Conservation (phyloP, 2,888 invertebrate genomes). For the Trissolcus brochymenae region DNA sequence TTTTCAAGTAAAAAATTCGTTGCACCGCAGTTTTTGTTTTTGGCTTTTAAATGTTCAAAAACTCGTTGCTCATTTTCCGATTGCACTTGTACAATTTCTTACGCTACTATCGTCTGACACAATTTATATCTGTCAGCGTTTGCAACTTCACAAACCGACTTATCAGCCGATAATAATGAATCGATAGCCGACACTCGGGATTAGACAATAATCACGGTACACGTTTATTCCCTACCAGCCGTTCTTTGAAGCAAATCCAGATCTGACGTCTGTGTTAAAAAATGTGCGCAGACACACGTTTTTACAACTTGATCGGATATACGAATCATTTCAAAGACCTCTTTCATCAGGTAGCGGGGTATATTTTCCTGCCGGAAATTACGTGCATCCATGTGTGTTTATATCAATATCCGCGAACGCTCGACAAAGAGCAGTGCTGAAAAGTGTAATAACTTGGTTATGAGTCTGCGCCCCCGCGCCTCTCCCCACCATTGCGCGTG, state of each 20-base stretch:
- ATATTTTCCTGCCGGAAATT: slow-evolving; percentile 20
- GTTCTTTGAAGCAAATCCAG: slow-evolving; percentile 2
- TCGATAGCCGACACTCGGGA: slow-evolving; percentile 12
- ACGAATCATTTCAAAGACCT: too few species aligned
- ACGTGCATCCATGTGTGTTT: slow-evolving; percentile 24
- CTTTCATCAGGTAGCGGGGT: slow-evolving; percentile 3
- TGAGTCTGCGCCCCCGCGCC: neutral
- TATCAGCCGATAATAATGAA: slow-evolving; percentile 13
- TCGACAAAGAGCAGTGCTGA: slow-evolving; percentile 8
- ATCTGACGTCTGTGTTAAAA: neutral
- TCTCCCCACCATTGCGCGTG: slow-evolving; percentile 1
- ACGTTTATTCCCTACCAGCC: neutral
- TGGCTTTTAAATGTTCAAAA: too few species aligned
- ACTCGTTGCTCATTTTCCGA: too few species aligned
- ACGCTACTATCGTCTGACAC: too few species aligned
- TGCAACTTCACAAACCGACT: slow-evolving; percentile 11
- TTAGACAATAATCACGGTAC: neutral
- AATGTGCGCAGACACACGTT: slow-evolving; percentile 7
- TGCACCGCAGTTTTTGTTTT: too few species aligned
- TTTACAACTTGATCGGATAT: too few species aligned
- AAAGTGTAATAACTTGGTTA: slow-evolving; percentile 26
- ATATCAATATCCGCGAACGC: slow-evolving; percentile 20
- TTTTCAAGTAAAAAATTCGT: too few species aligned
- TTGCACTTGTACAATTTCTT: too few species aligned
- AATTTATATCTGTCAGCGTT: too few species aligned